Base-by-base conservation (phyloP, 92 coral and sea anemone genomes). In the Porites cylindrica region DNA sequence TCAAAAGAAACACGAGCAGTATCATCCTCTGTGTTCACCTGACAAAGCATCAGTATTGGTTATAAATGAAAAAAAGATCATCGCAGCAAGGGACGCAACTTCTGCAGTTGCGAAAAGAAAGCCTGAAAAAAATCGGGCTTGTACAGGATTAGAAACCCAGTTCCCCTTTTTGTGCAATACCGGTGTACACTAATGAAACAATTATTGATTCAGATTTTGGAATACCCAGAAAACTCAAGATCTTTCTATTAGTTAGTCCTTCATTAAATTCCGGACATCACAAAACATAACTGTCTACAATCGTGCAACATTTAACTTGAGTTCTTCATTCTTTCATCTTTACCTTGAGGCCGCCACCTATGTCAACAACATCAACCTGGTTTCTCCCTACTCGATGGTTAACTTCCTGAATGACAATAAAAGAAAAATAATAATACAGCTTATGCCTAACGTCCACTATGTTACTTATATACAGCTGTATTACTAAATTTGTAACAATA, bases 301-400 rank as follows among this genome's bases (percentile, higher is more conserved):
- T 56, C 16, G 3, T 56, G 17, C 61, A 6, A 10, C 13, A 0
- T 56, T 10, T 3, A 56, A 14, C 61, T 8, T 4, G 16, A 2
- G 4, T 56, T 12, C 13, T 14, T 56, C 1, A 38, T 21, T 16
- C 20, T 13, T 16, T 29, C 9, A 16, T 19, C 14, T 89, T 90
- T 78, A 94, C 98, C 51, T 82, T 81, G 75, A 93, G 76, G 29
- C 99, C 99, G 18, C 99, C 99, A 7, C 99, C 99, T 72, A 96
- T 96, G 72, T 96, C 98, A 73, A 96, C 91, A 14, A 92, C 92
- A 73, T 88, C 83, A 64, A 96, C 83, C 82, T 94, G 99, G 38
- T 86, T 90, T 66, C 76, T 75, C 0, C 98, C 99, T 19, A 90
- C 85, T 83, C 79, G 91, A 58, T 68, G 72, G 77, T 96, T 96